Base-by-base conservation (phyloP, 37 sponge, comb jelly and placozoan species). In the Ianthella basta region DNA sequence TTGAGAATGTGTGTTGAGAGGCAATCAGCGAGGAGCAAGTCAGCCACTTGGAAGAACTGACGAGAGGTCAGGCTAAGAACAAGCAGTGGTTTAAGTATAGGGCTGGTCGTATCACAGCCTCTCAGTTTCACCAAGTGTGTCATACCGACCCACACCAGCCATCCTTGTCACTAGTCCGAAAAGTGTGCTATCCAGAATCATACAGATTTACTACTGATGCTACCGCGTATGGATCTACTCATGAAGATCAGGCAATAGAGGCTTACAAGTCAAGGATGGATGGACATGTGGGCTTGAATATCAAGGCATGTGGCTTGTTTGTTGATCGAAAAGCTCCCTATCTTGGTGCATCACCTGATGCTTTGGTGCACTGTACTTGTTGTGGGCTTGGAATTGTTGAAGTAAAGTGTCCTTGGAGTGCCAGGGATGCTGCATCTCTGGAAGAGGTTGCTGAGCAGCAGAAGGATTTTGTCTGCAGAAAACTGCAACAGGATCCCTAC, bases 31-130 rank as follows among this genome's bases (percentile, higher is more conserved):
- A 19, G 32, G 19, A 34, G 34, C 56, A 34, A 60, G 38, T 83
- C 10, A 69, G 27, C 6, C 84, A 24, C 24, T 67, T 67, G 40
- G 73, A n/a, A 27, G 34, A 39, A 14, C 12, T 83, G 25, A 67
- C 73, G 24, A 4, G 34, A 15, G 56, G 44, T 12, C 84, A 83
- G 68, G 39, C 73, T 18, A 83, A 69, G 5, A 56, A 57, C 27
- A 68, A 38, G 59, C 25, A 14, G 10, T 86, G 86, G 69, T 79
- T 86, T 32, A 34, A 36, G 25, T 37, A 86, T 59, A 8, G 74
- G 23, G 80, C 57, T 61, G 80, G 86, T 38, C 23, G 86, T 6
- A 79, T 86, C n/a, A 86, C 86, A 29, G 86, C 80, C 38, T 86
- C 86, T 32, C 86, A 73, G 38, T 36, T 86, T 16, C 37, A 50